Percentiles rank a stretch among this genome's conserved stretches.
Conservation (phyloP, 2,113 vertebrate species). For the Toxotes chatareus region DNA sequence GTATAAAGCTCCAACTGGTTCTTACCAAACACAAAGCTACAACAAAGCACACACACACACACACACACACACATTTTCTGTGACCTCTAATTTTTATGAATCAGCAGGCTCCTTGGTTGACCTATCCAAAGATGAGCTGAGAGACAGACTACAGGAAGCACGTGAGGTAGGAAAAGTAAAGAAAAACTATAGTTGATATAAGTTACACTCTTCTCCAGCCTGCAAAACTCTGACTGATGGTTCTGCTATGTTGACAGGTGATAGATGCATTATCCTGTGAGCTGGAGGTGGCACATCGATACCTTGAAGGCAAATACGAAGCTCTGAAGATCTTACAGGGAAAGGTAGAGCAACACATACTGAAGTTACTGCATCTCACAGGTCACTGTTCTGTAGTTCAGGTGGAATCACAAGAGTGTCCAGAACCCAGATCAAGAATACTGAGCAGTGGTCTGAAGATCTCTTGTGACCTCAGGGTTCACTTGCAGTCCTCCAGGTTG, state of each 20-base stretch:
- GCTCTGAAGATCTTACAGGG: conserved; percentile 93
- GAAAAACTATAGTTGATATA: not conserved
- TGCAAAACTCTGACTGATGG: not conserved
- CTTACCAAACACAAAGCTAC: too few relatives aligned
- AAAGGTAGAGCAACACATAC: conserved; percentile 83
- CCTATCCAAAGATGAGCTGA: conserved; percentile 65
- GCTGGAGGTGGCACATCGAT: conserved; percentile 90
- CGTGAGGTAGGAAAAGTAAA: conserved; percentile 83
- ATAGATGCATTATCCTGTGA: conserved; percentile 88
- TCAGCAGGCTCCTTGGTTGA: conserved; percentile 80
- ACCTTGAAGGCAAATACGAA: conserved; percentile 94
- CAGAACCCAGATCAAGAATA: not conserved
- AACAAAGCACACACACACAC: too few relatives aligned
- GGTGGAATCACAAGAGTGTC: not conserved
- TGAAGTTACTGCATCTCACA: not conserved
- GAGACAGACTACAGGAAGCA: conserved; percentile 73
- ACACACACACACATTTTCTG: not conserved
- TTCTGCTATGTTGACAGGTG: conserved; percentile 79
- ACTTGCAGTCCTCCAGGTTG: too few relatives aligned
- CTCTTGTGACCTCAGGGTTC: not conserved
- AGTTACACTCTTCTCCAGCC: not conserved
- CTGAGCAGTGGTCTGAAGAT: too few relatives aligned
- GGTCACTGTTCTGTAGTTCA: not conserved
- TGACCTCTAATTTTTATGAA: not conserved
- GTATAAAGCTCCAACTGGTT: not conserved